Conservation (phyloP, 2,113 vertebrate species). For the Leptocoma aspasia region DNA sequence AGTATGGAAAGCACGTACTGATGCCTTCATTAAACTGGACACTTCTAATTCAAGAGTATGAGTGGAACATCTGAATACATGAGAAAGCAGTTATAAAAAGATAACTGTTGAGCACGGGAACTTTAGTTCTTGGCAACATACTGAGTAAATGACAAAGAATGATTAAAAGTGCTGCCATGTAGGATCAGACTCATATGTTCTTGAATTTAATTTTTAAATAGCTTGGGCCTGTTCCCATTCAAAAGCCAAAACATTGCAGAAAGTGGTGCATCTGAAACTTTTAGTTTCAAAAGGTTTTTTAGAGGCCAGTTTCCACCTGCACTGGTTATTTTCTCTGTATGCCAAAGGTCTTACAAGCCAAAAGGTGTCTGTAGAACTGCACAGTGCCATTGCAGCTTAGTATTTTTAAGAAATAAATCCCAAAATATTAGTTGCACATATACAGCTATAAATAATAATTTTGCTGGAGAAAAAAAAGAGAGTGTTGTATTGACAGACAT, state of each 20-base stretch:
- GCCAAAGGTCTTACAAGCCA: neutral
- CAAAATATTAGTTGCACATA: neutral
- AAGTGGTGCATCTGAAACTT: neutral
- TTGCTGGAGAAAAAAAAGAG: neutral
- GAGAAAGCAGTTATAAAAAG: slow-evolving; percentile 9
- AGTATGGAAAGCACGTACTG: neutral
- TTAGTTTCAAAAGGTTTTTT: neutral
- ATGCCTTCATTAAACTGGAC: slow-evolving; percentile 5
- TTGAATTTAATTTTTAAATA: slow-evolving; percentile 60
- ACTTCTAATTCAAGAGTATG: neutral
- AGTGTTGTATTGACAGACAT: neutral
- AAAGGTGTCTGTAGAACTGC: neutral
- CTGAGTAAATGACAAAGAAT: slow-evolving; percentile 57
- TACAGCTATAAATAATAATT: neutral
- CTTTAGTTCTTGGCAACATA: slow-evolving; percentile 46
- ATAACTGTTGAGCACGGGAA: slow-evolving; percentile 1
- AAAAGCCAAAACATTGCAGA: slow-evolving; percentile 31
- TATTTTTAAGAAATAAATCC: neutral
- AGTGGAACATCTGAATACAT: neutral
- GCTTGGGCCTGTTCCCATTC: slow-evolving; percentile 39
- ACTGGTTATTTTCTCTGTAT: neutral
- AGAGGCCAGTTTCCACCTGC: neutral
- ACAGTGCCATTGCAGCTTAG: neutral
- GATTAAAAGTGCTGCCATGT: slow-evolving; percentile 55
- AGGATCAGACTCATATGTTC: slow-evolving; percentile 61